Evolutionary conservation across 2,113 vertebrate species (phyloP), one percentile per base, ranked within the genome.

Genomic region (Chamaea fasciata): DNA sequence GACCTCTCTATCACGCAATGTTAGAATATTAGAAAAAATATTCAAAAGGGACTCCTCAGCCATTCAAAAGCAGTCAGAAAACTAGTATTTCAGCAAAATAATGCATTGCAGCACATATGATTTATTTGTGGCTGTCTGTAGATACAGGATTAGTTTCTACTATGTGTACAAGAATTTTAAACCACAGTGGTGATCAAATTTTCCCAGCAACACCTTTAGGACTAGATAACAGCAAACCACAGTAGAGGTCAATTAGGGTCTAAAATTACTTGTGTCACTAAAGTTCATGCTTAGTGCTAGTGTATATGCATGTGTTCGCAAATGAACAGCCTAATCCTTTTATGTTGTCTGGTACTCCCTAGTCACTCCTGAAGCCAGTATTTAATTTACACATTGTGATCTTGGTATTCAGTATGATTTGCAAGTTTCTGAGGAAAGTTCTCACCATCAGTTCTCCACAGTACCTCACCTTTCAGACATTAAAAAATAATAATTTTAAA

Each of bases 401-500:
- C 47, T 41, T 83, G 37, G 30, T 84, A 89, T 69, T 52, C 59
- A 92, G 13, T 68, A 83, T 41, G 31, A 55, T 65, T 95, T 94
- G 63, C 71, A 94, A 91, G 70, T 39, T 83, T 76, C 75, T 85
- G 52, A 73, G 44, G 24, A 88, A 95, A 79, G 59, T 39, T 90
- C 44, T 71, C 23, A 83, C 6, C 63, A 75, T 79, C 53, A 76
- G 37, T 64, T 80, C 68, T 94, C 42, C 69, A 64, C 59, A 68
- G 94, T 92, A 89, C 65, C 89, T 95, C 23, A 14, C n/a, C 44
- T 90, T 90, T 50, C 47, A 95, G 93, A 88, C 18, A 93, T 84
- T 90, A 82, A 64, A 83, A 88, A 95, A 89, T 79, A 92, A 79
- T 92, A 71, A 82, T 84, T 95, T 94, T 84, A 39, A 94, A 94